These are phyloP conservation scores for Cryptus armator DNA, from an alignment of 2,888 invertebrate species.

Conservation along the genomic window DNA sequence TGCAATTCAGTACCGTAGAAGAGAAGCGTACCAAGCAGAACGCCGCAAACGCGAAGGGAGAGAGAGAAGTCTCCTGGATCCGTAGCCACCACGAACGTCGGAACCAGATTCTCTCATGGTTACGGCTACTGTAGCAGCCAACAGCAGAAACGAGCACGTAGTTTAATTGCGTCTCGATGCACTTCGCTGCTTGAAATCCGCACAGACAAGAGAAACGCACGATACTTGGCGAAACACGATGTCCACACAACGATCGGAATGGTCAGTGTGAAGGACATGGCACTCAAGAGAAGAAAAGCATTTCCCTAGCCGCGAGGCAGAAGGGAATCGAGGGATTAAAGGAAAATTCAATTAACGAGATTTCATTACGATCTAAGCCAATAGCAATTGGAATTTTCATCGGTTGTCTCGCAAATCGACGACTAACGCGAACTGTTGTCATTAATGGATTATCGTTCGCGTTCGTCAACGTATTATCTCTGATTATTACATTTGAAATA, in stretches of 20 bases:
- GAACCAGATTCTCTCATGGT: constrained; percentile 55
- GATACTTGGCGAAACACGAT: constrained; percentile 20
- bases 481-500: too few relatives aligned
- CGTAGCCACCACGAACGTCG: constrained; percentile 41
- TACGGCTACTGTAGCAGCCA: constrained; percentile 29
- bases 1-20: constrained; percentile 40
- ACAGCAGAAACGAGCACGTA: constrained; percentile 39
- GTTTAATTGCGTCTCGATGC: constrained; percentile 66
- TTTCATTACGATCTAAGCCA: constrained; percentile 33
- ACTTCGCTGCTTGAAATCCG: constrained; percentile 20
- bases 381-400: neutral
- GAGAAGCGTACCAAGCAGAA: constrained; percentile 29
- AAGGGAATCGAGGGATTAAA: constrained; percentile 66
- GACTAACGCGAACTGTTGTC: neutral
- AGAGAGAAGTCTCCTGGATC: neutral
- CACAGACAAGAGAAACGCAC: constrained; percentile 29
- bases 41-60: constrained; percentile 19
- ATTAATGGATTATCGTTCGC: neutral
- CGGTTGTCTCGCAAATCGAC: neutral
- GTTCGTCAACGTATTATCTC: too few relatives aligned
- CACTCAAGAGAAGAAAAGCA: neutral
- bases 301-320: neutral
- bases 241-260: neutral
- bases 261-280: neutral
- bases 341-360: constrained; percentile 73